Conservation (phyloP, 2,113 vertebrate species). For the Forbesichthys agassizii region DNA sequence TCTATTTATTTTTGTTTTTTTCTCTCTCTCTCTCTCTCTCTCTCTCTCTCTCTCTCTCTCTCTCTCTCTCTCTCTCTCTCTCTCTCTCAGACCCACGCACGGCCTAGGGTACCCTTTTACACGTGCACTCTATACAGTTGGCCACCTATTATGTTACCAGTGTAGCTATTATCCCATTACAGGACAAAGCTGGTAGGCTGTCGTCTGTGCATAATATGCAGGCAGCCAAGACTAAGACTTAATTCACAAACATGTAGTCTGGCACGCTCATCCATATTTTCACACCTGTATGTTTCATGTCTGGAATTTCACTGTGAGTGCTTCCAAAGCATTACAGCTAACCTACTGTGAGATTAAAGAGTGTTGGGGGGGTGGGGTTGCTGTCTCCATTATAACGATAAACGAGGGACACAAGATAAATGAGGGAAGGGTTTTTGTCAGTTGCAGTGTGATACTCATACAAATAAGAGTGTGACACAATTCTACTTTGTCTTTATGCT, state of each 20-base stretch:
- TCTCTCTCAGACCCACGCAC: constrained; percentile 6
- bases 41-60: neutral
- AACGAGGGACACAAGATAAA: neutral
- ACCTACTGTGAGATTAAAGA: neutral
- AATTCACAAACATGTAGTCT: neutral
- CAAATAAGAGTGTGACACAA: too few species aligned
- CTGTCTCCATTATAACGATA: neutral
- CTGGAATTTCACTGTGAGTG: constrained; percentile 55
- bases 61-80: neutral
- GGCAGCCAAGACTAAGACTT: constrained; percentile 21
- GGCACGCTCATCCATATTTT: constrained; percentile 12
- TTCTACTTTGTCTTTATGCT: too few species aligned
- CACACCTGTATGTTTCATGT: constrained; percentile 53
- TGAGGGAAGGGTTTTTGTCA: constrained; percentile 8
- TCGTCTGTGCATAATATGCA: constrained; percentile 44
- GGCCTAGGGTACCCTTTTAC: constrained; percentile 30
- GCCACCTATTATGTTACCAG: constrained; percentile 52
- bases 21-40: too few species aligned
- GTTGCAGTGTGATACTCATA: neutral
- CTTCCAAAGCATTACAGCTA: constrained; percentile 55
- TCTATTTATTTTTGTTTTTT: too few species aligned
- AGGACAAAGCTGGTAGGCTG: constrained; percentile 45
- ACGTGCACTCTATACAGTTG: constrained; percentile 23
- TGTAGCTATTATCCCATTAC: constrained; percentile 58
- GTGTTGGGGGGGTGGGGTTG: neutral